These are phyloP conservation scores for Bombyx huttoni DNA, from an alignment of 2,888 invertebrate species.

Conservation along the genomic window DNA sequence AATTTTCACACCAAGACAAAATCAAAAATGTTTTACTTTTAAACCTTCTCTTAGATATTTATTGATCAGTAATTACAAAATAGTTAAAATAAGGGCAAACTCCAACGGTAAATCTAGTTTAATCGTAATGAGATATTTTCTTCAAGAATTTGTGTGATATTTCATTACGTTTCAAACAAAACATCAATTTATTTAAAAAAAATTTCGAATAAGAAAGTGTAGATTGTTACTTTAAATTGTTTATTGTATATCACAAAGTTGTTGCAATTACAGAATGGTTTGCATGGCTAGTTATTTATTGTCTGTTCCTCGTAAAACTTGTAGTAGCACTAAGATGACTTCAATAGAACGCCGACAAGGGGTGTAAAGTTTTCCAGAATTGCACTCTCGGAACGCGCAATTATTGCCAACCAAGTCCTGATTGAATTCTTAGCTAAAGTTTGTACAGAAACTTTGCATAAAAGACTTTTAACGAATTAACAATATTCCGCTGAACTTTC, in stretches of 20 bases:
- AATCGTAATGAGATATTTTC: too few species aligned
- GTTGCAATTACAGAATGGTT: background rate
- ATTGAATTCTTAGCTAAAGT: conserved; percentile 66
- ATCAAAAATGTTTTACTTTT: too few species aligned
- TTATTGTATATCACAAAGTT: background rate
- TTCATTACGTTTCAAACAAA: too few species aligned
- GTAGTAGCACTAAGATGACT: conserved; percentile 57
- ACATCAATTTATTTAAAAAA: too few species aligned
- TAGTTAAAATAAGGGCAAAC: too few species aligned
- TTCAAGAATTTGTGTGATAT: too few species aligned
- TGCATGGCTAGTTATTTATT: conserved; percentile 39
- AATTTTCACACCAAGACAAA: too few species aligned
- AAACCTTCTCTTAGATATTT: too few species aligned
- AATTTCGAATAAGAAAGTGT: background rate
- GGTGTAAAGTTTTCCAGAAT: conserved; percentile 60
- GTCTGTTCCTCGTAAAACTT: conserved; percentile 39
- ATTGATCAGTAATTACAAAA: too few species aligned
- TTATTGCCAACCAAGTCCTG: conserved; percentile 60
- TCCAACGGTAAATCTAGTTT: too few species aligned
- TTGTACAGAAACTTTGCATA: conserved; percentile 53
- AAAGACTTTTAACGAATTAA: conserved; percentile 51
- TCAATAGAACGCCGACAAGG: conserved; percentile 59
- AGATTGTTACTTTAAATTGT: conserved; percentile 1
- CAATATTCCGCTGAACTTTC: conserved; percentile 32
- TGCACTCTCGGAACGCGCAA: conserved; percentile 52